These are phyloP conservation scores for Sphecodes monilicornis DNA, from an alignment of 2,888 invertebrate species.

Conservation along the genomic window DNA sequence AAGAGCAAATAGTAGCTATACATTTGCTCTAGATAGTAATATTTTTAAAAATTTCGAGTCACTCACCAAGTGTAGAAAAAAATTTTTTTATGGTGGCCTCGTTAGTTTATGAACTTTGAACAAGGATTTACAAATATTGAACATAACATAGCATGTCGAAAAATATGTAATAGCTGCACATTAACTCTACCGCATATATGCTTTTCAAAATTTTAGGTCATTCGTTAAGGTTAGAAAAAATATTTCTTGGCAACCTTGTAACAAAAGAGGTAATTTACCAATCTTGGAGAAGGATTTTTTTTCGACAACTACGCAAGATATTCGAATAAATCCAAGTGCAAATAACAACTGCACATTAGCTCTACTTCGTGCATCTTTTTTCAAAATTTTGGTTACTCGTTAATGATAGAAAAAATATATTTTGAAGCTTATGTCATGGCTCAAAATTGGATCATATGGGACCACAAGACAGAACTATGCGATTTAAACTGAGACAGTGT, in stretches of 20 bases:
- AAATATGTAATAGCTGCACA: too few relatives aligned
- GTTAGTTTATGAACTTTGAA: too few relatives aligned
- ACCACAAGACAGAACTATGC: not conserved
- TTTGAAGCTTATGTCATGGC: not conserved
- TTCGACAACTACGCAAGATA: not conserved
- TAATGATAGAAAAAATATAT: not conserved
- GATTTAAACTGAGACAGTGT: not conserved
- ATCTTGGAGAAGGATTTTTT: not conserved
- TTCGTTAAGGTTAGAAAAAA: not conserved
- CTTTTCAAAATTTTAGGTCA: not conserved
- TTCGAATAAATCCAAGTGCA: not conserved
- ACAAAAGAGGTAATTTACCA: not conserved
- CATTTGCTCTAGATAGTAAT: too few relatives aligned
- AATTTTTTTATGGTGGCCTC: too few relatives aligned
- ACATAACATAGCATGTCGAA: too few relatives aligned
- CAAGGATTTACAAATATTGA: too few relatives aligned
- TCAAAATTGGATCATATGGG: not conserved
- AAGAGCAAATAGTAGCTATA: not conserved
- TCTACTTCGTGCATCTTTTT: not conserved
- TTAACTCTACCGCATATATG: too few relatives aligned
- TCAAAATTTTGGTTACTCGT: not conserved
- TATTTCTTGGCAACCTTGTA: not conserved
- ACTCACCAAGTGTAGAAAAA: too few relatives aligned
- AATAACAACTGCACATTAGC: too few relatives aligned
- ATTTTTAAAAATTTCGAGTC: too few relatives aligned